Evolutionary conservation across 2,113 vertebrate species (phyloP), one percentile per base, ranked within the genome.

Genomic region (Sturnus vulgaris): DNA sequence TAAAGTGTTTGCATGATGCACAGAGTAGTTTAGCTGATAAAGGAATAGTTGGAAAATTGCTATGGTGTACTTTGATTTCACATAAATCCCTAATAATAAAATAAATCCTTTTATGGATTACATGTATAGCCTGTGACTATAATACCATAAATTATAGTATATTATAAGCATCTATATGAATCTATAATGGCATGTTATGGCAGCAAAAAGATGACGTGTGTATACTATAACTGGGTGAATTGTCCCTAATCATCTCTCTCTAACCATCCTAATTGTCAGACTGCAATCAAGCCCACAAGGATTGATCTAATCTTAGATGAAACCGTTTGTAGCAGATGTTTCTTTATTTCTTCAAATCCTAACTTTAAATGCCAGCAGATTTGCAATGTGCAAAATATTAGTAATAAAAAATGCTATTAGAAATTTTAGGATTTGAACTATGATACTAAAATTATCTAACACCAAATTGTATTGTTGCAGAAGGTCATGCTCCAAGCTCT

Each of bases 321-420:
- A 96, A 80, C 46, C 61, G 40, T 88, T 82, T 91, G 64, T 55
- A 73, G 71, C 94, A 96, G 96, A 93, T 96, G 92, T 96, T 96
- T 91, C 83, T 92, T 5, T 93, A 75, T 82, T 95, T 94, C 60
- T 91, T 91, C 60, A 89, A 7, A 71, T 91, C 53, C 56, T 49
- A 57, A 49, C 55, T 78, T 78, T 69, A 87, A 89, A 60, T 72
- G 68, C 60, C 61, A 70, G 24, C 25, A 75, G 35, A 73, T 78
- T 78, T 93, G 19, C 77, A 87, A n/a, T 37, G 47, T 72, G 46
- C 40, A 50, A 85, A 77, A 86, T 53, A 91, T 63, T 52, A 63
- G 31, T 70, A 63, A 63, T 55, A 37, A 55, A 20, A 37, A 81
- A 30, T 65, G 5, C 39, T 33, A 7, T 91, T 18, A 39, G 24